Percentiles rank a stretch among this genome's conserved stretches.
Evolutionary conservation across 2,113 vertebrate genomes (phyloP).

Genomic region (Cettia cetti): DNA sequence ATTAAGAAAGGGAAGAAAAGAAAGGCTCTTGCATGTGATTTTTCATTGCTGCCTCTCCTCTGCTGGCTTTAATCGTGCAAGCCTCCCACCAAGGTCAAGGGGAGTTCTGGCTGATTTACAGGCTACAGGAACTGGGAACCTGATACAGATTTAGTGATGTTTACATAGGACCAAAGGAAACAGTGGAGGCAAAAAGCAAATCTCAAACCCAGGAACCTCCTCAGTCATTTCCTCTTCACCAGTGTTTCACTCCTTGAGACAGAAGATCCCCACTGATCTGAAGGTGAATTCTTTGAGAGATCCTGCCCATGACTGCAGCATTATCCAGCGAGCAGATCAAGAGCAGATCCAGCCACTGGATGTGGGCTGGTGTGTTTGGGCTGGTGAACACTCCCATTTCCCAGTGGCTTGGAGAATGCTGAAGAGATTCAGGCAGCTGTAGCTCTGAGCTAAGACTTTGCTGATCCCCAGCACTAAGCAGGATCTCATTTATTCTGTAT

Average conservation of each 20-base stretch:
- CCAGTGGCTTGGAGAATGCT: background rate
- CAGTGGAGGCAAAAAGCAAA: background rate
- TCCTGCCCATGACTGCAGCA: background rate
- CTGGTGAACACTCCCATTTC: background rate
- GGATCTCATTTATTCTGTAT: background rate
- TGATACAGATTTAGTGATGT: background rate
- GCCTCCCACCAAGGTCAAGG: slow-evolving; percentile 1
- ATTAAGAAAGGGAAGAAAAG: background rate
- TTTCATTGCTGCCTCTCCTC: slow-evolving; percentile 6
- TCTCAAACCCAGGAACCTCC: background rate
- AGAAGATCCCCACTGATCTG: background rate
- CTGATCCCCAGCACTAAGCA: background rate
- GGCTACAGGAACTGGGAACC: background rate
- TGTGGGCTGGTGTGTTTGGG: background rate
- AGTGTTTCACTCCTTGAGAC: background rate
- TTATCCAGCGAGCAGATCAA: background rate
- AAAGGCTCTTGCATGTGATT: background rate
- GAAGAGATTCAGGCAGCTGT: background rate
- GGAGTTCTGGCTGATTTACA: slow-evolving; percentile 29
- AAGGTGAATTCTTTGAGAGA: background rate
- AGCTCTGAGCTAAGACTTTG: background rate
- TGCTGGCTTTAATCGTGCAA: slow-evolving; percentile 13
- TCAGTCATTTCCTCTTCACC: background rate
- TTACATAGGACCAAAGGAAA: background rate
- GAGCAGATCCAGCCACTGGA: background rate